These are phyloP conservation scores for Xiphophorus couchianus DNA, from an alignment of 2,113 vertebrate genomes.

Conservation along the genomic window DNA sequence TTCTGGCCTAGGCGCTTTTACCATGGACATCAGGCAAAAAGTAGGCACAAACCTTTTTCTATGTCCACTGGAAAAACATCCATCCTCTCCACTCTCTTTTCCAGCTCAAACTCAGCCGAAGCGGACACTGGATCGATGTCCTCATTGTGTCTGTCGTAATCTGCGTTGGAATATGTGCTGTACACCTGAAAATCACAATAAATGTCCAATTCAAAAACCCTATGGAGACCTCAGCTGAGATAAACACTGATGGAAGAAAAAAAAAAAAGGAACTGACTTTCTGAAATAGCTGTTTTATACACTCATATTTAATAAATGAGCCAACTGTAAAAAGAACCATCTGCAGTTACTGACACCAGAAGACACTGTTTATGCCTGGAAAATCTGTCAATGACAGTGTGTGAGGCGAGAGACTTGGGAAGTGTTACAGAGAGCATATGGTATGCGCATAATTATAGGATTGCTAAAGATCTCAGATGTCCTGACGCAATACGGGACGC, in stretches of 20 bases:
- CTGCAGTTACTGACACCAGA: slow-evolving; percentile 48
- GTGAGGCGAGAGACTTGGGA: slow-evolving; percentile 1
- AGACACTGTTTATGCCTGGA: slow-evolving; percentile 46
- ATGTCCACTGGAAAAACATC: slow-evolving; percentile 90
- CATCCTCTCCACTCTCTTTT: slow-evolving; percentile 93
- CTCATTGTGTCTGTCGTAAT: slow-evolving; percentile 89
- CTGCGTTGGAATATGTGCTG: slow-evolving; percentile 86
- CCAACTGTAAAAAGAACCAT: slow-evolving; percentile 33
- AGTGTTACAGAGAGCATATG: slow-evolving; percentile 18
- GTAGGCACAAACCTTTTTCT: slow-evolving; percentile 83
- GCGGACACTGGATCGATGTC: slow-evolving; percentile 90
- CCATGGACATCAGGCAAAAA: not conserved
- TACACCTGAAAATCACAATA: slow-evolving; percentile 72
- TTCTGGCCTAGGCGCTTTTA: not conserved
- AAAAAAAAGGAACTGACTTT: not conserved
- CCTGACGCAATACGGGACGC: not conserved
- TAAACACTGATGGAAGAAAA: not conserved
- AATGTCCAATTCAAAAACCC: not conserved
- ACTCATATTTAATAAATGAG: not conserved
- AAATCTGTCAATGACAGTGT: slow-evolving; percentile 26
- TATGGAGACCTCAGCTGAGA: not conserved
- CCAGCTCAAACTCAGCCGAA: slow-evolving; percentile 91
- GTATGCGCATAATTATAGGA: not conserved
- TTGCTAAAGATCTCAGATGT: slow-evolving; percentile 1
- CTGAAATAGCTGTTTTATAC: not conserved